phyloP scores from a whole-genome alignment of 2,113 vertebrate genomes.

The Epinephelus cyanopodus region DNA sequence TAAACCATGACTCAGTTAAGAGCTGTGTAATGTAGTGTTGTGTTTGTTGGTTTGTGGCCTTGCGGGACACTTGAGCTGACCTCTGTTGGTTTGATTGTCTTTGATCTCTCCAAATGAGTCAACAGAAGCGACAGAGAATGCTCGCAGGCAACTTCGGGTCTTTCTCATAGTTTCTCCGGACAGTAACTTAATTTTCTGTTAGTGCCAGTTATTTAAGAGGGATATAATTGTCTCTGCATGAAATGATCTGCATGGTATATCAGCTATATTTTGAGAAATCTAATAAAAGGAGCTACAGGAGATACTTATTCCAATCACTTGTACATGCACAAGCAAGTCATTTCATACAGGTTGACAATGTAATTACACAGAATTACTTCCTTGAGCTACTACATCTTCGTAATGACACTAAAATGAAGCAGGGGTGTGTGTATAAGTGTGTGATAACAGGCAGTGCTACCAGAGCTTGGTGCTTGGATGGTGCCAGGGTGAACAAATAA shows the following conservation, averaged over 20 bases:
- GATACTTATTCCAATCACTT: slow-evolving; percentile 21
- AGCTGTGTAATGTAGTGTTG: not conserved
- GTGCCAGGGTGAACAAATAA: slow-evolving; percentile 32
- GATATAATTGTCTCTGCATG: slow-evolving; percentile 24
- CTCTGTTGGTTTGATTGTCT: not conserved
- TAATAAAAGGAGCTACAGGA: slow-evolving; percentile 27
- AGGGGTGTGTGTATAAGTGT: not conserved
- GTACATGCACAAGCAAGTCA: slow-evolving; percentile 13
- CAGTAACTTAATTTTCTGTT: slow-evolving; percentile 1
- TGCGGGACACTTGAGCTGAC: not conserved
- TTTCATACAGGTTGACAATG: slow-evolving; percentile 39
- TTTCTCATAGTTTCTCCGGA: slow-evolving; percentile 7
- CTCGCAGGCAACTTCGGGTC: not conserved
- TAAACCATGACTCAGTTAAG: slow-evolving; percentile 32
- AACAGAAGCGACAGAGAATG: not conserved
- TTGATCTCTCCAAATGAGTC: slow-evolving; percentile 13
- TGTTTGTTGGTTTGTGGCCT: slow-evolving; percentile 4
- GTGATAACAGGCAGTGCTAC: slow-evolving; percentile 12
- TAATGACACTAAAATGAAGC: slow-evolving; percentile 19
- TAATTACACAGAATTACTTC: slow-evolving; percentile 50
- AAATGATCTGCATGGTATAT: not conserved
- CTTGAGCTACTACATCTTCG: slow-evolving; percentile 24
- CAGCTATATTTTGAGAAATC: slow-evolving; percentile 36
- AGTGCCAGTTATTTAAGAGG: slow-evolving; percentile 20
- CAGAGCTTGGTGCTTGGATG: not conserved